Evolutionary conservation across 1,140 invertebrate species (phyloP), one percentile per base, ranked within the genome.

Genomic region (Drosophila melanica): DNA sequence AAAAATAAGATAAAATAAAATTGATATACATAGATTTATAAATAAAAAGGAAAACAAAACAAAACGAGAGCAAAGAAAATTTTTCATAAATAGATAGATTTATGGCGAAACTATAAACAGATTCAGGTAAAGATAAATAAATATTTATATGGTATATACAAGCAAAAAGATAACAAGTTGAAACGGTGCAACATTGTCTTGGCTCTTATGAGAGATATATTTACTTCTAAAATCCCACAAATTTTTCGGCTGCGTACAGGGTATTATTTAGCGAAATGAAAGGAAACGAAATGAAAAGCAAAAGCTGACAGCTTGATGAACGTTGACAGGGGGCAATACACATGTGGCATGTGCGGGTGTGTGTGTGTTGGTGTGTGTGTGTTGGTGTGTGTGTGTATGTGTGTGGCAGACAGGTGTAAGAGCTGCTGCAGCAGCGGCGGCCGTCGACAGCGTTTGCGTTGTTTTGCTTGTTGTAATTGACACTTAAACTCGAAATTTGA

Each of bases 401-500:
- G 68, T 58, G 66, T 58, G 14, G 27, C 30, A 65, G 71, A 75
- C 71, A 70, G 71, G 71, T 75, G 71, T 58, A 68, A 63, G 59
- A 35, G 64, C 59, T n/a, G 33, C 42, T 70, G 65, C 62, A 72
- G 23, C 70, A 59, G 57, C 27, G 27, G 27, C 64, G 50, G 59
- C 65, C 63, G 70, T 64, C 68, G 48, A 71, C 71, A 71, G 45
- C 65, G 60, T 66, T 85, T 42, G 60, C 75, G 53, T 37, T 69
- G 53, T 60, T 75, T 65, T 79, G 67, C 74, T 67, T 77, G 64
- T 79, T 87, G 84, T 87, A 87, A 87, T 89, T 87, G 82, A 87
- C 82, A 86, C 82, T 87, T 87, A 79, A 87, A 79, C 82, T 87
- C 84, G 62, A 87, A 87, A 87, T 87, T 89, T 89, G 76, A 89